phyloP scores from a whole-genome alignment of 2,888 invertebrate genomes.

The Prosapia bicincta region DNA sequence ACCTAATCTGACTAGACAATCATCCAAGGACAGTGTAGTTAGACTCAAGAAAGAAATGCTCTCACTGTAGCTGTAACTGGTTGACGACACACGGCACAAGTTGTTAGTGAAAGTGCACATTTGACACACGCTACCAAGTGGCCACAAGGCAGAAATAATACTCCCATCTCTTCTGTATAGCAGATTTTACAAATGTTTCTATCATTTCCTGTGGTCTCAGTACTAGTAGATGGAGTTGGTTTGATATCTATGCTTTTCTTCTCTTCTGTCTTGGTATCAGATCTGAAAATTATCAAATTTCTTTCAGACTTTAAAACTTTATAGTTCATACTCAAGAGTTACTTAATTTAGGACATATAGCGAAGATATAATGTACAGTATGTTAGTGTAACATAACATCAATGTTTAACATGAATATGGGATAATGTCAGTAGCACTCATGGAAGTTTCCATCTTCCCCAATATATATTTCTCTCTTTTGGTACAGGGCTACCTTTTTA shows the following conservation, averaged over 20 bases:
- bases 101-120: constrained; percentile 81
- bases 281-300: too few relatives aligned
- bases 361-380: too few relatives aligned
- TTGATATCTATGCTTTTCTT: background rate
- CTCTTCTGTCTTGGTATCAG: background rate
- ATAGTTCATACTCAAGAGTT: too few relatives aligned
- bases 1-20: background rate
- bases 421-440: too few relatives aligned
- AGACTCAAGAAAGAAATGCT: constrained; percentile 54
- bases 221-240: background rate
- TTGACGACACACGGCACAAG: constrained; percentile 84
- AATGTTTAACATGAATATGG: too few relatives aligned
- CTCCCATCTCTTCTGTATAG: constrained; percentile 80
- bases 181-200: constrained; percentile 79
- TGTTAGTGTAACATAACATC: too few relatives aligned
- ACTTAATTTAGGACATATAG: too few relatives aligned
- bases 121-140: constrained; percentile 90
- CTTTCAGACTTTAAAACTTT: background rate
- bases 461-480: too few relatives aligned
- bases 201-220: constrained; percentile 23
- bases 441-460: too few relatives aligned
- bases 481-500: too few relatives aligned
- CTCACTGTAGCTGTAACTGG: constrained; percentile 64
- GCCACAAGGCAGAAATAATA: constrained; percentile 92
- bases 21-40: background rate